Base-by-base conservation (phyloP, 1,140 invertebrate genomes). In the Orius insidiosus region DNA sequence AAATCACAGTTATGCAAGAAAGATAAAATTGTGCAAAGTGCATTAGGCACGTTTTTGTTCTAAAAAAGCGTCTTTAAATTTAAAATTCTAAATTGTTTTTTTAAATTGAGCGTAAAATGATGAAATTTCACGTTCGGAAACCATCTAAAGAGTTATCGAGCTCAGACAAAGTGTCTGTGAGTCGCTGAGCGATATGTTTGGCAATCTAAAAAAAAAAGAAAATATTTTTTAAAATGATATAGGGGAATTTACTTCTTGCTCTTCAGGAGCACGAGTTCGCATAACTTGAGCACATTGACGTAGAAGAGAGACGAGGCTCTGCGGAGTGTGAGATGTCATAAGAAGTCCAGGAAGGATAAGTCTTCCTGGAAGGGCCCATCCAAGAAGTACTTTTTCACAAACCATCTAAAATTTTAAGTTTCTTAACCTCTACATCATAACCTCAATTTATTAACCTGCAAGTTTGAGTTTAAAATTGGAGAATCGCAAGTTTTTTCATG, bases 311-410 rank as follows among this genome's bases (percentile, higher is more conserved):
- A 69, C 65, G 14, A 74, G 53, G 11, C 64, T 64, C 8, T 64
- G 62, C 5, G 71, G 69, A 3, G 71, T 71, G 44, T 69, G 64
- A 33, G 66, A 60, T 0, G 71, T 71, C 60, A 74, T 67, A 3
- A 75, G 55, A 34, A 75, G 53, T 7, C 72, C 72, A 19, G 72
- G 72, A 52, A 73, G 63, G 48, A 74, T 65, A n/a, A 74, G 60
- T 14, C 64, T 67, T 24, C 70, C 71, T 2, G 70, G 69, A 38
- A 71, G 59, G 11, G 67, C 65, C 71, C 72, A 73, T 0, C 72
- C 73, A 18, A 75, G 58, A 54, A 75, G 74, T 40, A 76, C 68
- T 53, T 72, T 74, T 50, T 75, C 71, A 52, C 74, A 76, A 13
- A 75, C 61, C 11, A 73, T 64, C 60, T 75, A 64, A 4, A 58